A percentile compares a stretch with the other conserved stretches of the same genome.
Evolutionary conservation across 2,113 vertebrate species (phyloP).

Genomic region (Pelecanus crispus): DNA sequence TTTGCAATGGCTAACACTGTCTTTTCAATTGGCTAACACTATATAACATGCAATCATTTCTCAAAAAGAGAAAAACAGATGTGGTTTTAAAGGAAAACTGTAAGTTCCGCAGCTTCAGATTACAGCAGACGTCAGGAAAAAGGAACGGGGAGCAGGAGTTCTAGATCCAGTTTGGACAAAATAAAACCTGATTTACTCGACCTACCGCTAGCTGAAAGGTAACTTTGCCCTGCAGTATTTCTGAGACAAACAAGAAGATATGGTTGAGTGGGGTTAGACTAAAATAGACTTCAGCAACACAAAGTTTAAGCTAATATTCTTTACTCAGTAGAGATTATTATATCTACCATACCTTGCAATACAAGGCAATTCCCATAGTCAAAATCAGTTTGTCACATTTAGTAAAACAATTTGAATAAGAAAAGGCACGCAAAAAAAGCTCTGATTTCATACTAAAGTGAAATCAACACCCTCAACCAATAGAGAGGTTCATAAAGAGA

Average conservation of each 20-base stretch:
- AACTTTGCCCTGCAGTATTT: background rate
- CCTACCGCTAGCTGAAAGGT: background rate
- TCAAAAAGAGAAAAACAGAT: background rate
- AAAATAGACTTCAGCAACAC: constrained; percentile 6
- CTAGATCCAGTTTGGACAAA: background rate
- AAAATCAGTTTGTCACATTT: constrained; percentile 48
- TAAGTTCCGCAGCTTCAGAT: background rate
- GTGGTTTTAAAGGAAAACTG: background rate
- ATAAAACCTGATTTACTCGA: constrained; percentile 32
- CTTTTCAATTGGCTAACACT: background rate
- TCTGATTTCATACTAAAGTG: constrained; percentile 48
- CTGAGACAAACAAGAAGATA: background rate
- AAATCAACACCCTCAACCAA: constrained; percentile 69
- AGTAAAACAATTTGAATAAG: constrained; percentile 45
- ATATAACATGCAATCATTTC: background rate
- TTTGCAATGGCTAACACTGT: background rate
- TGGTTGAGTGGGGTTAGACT: background rate
- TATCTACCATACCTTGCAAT: background rate
- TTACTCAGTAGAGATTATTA: background rate
- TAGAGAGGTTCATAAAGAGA: constrained; percentile 43
- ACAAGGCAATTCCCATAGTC: constrained; percentile 3
- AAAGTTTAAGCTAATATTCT: constrained; percentile 51
- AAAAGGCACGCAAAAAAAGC: background rate
- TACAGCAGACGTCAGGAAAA: background rate
- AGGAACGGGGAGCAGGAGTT: background rate